Base-by-base conservation (phyloP, 2,888 invertebrate species). In the Eupelmus urozonus region DNA sequence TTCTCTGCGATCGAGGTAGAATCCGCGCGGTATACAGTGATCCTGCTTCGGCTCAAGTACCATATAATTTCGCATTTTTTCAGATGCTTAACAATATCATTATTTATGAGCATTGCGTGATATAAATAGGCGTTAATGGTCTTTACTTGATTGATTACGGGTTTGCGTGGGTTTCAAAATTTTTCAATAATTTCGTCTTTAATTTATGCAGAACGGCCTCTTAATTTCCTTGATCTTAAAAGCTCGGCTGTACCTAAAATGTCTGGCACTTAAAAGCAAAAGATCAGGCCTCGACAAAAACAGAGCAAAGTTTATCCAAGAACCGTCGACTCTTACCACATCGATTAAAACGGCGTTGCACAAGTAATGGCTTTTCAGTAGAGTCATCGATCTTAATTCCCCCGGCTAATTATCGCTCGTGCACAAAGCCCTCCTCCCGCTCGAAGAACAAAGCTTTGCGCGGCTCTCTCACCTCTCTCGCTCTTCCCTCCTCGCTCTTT, bases 381-480 rank as follows among this genome's bases (percentile, higher is more conserved):
- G 3, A 72, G 72, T 79, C 76, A 76, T 79, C 60, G 72, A 60
- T 67, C 79, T 76, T 74, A 63, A 76, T 79, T 76, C 18, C 13
- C 2, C 23, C 13, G 5, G 7, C 55, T 72, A 53, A 77, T 70
- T 59, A 67, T 40, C 51, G 29, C 49, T 23, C 34, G 9, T 5
- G 0, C 34, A 16, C n/a, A 25, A 9, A n/a, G n/a, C n/a, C n/a
- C n/a, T n/a, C n/a, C n/a, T n/a, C n/a, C 7, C 4, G 1, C 18
- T 0, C 9, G 25, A n/a, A 34, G 49, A 29, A 62, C 62, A 71
- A 53, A 57, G 70, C 20, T 13, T n/a, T n/a, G n/a, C n/a, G n/a
- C n/a, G 16, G 9, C 9, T 45, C 40, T 20, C 4, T 16, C 1
- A 1, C 27, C n/a, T 16, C 45, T 25, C 29, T 49, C 16, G 13